These are phyloP conservation scores for Drosophila prosaltans DNA, from an alignment of 1,140 invertebrate species.

Conservation along the genomic window DNA sequence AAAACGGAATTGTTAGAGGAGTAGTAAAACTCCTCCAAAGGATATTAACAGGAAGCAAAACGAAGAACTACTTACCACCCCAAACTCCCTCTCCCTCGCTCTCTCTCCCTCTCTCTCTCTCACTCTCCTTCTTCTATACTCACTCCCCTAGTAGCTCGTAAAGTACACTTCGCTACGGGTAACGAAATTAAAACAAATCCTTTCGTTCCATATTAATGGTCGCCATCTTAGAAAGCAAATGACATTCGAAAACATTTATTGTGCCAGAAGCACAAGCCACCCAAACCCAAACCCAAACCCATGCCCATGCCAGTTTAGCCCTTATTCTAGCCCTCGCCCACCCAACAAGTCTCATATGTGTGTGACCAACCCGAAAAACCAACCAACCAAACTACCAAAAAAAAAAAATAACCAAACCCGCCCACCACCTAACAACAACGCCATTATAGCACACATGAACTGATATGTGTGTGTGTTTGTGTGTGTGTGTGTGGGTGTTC, in stretches of 20 bases:
- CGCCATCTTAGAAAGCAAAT: conserved; percentile 78
- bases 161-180: conserved; percentile 36
- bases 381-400: conserved; percentile 27
- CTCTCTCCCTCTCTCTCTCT: background rate
- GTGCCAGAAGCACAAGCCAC: conserved; percentile 45
- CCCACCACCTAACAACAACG: conserved; percentile 37
- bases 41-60: conserved; percentile 1
- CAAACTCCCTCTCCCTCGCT: background rate
- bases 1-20: background rate
- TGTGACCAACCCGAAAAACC: conserved; percentile 29
- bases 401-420: conserved; percentile 9
- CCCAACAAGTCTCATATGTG: conserved; percentile 24
- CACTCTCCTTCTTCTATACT: background rate
- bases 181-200: conserved; percentile 81
- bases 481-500: conserved; percentile 54
- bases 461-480: background rate
- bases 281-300: conserved; percentile 22
- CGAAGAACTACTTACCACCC: conserved; percentile 36
- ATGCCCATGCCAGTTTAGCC: conserved; percentile 6
- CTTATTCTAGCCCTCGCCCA: background rate
- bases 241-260: conserved; percentile 82
- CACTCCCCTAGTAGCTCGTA: background rate
- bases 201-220: conserved; percentile 81
- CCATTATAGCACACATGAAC: conserved; percentile 35
- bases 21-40: conserved; percentile 13